These are phyloP conservation scores for Pyralis farinalis DNA, from an alignment of 2,888 invertebrate species.

Conservation along the genomic window DNA sequence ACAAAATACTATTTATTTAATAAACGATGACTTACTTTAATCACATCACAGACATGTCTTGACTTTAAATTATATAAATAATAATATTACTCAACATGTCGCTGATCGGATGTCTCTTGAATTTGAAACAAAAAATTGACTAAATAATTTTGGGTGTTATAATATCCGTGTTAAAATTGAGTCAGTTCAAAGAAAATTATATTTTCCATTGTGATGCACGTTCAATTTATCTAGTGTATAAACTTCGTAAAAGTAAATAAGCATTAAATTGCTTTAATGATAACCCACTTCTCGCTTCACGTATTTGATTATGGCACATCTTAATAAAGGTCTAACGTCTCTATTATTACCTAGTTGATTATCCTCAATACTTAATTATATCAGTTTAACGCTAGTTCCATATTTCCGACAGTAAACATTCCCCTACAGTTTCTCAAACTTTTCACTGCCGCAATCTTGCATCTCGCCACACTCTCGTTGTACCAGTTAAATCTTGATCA, in stretches of 20 bases:
- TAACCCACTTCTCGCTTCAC: not conserved
- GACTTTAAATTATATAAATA: slow-evolving; percentile 44
- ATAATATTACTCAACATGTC: slow-evolving; percentile 30
- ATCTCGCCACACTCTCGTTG: too few species aligned
- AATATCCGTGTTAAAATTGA: not conserved
- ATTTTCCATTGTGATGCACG: not conserved
- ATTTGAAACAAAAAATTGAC: too few species aligned
- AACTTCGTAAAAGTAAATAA: not conserved
- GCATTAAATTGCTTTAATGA: not conserved
- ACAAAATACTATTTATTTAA: slow-evolving; percentile 43
- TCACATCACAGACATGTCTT: slow-evolving; percentile 63
- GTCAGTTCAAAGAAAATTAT: not conserved
- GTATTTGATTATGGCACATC: not conserved
- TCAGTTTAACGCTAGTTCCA: too few species aligned
- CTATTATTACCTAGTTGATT: too few species aligned
- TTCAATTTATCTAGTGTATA: slow-evolving; percentile 5
- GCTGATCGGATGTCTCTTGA: slow-evolving; percentile 17
- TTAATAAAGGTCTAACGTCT: too few species aligned
- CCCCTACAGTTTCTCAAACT: too few species aligned
- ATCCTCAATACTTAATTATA: too few species aligned
- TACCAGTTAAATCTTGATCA: too few species aligned
- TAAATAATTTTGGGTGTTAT: too few species aligned
- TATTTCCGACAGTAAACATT: too few species aligned
- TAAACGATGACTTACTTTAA: slow-evolving; percentile 30
- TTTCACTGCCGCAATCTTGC: too few species aligned